Base-by-base conservation (phyloP, 2,888 invertebrate genomes). In the Apotomis turbidana region DNA sequence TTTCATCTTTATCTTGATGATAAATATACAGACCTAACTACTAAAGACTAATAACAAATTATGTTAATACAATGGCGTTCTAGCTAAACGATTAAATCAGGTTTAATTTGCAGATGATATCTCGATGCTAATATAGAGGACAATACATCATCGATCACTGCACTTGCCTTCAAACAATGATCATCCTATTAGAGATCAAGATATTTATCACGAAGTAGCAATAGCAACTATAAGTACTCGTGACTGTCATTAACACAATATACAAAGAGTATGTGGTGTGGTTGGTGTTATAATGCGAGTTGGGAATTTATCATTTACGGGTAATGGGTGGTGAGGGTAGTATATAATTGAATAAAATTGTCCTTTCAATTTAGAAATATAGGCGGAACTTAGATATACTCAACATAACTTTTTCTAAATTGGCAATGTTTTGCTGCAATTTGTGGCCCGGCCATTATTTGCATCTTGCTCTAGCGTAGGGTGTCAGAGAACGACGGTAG, bases 91-190 rank as follows among this genome's bases (percentile, higher is more conserved):
- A 66, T 57, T 66, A 46, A 57, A 66, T 57, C 55, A 46, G 55
- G 55, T 36, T 9, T 66, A 66, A 66, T 66, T 66, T 66, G 55
- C 41, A 55, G 58, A 63, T 62, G 44, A 9, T 5, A 38, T 57
- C 51, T 38, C 38, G 27, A 51, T 15, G 38, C 54, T 57, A 36
- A 5, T 51, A 51, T 57, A 57, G 57, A 49, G 49, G 41, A 70
- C 70, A 70, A 70, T 70, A 51, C 58, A 49, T 62, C 62, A 55
- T 61, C 61, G 60, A 61, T 67, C 60, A 67, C 54, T 15, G 52
- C 12, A 59, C 60, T 38, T 60, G 59, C 52, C 59, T 46, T 59
- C 52, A 62, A 62, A 60, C 60, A 71, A 71, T 66, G 67, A 71
- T 71, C 57, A 71, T 67, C 55, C 38, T 61, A 61, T 61, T 67